Percentiles rank a stretch among this genome's conserved stretches.
These are phyloP conservation scores for Quadroppia sp. DNA, from an alignment of 2,888 invertebrate species.

Conservation along the genomic window DNA sequence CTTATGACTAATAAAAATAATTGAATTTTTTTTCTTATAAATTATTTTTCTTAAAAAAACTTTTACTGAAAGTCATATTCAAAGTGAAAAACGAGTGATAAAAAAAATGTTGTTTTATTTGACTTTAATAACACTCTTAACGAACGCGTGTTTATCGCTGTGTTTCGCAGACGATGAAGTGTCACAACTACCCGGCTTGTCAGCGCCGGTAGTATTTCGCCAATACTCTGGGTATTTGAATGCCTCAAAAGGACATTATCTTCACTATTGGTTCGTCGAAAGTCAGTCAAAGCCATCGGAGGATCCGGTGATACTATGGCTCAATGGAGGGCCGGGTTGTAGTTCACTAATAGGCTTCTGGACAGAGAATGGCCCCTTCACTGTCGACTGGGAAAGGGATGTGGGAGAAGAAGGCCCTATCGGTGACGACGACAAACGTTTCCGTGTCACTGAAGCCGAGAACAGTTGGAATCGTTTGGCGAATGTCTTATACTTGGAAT, in stretches of 20 bases:
- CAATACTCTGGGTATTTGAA: slow-evolving; percentile 55
- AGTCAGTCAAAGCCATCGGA: slow-evolving; percentile 48
- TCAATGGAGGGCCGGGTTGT: slow-evolving; percentile 51
- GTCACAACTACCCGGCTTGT: slow-evolving; percentile 51
- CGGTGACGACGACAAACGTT: slow-evolving; percentile 46
- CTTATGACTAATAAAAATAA: no score
- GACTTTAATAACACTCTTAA: no score
- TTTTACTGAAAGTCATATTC: no score
- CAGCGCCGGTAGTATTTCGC: no score
- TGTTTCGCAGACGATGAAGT: slow-evolving; percentile 29
- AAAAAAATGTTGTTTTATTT: no score
- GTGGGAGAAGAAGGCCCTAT: no score
- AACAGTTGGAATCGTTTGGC: slow-evolving; percentile 51
- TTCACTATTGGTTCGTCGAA: slow-evolving; percentile 50
- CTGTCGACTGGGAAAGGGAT: slow-evolving; percentile 45
- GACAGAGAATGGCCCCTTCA: slow-evolving; percentile 53
- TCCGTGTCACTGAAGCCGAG: slow-evolving; percentile 46
- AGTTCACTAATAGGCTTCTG: slow-evolving; percentile 49
- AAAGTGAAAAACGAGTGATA: no score
- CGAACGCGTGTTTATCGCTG: neutral
- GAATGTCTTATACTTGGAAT: slow-evolving; percentile 56
- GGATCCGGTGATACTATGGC: slow-evolving; percentile 54
- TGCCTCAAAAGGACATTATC: slow-evolving; percentile 48
- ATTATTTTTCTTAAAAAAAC: no score
- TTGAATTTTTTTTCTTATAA: no score